Base-by-base conservation (phyloP, 2,888 invertebrate genomes). In the Drosophila buzzatii region DNA sequence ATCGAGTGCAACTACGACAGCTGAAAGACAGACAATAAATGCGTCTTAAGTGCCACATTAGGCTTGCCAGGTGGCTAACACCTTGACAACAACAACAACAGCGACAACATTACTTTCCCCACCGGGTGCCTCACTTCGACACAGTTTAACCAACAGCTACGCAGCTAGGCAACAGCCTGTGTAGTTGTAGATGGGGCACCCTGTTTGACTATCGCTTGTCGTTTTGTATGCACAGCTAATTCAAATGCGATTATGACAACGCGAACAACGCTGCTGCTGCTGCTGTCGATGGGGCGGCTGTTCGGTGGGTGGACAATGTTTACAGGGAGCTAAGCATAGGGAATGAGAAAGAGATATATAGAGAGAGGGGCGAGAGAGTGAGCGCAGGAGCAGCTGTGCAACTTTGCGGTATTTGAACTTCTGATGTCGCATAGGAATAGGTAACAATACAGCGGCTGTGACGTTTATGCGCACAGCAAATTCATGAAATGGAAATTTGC, bases 181-280 rank as follows among this genome's bases (percentile, higher is more conserved):
- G 14, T 1, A 37, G 14, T 12, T 37, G n/a, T 16, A 44, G 27
- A 1, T n/a, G 56, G 23, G 59, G 10, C 79, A 79, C 85, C 85
- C 87, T 84, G 87, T 89, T 44, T 9, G 53, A 42, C 47, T 44
- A 71, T 70, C 70, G 67, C 56, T 18, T 37, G 60, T 52, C 77
- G 77, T 69, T 75, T 60, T 84, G 89, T 87, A 67, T 87, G 87
- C 89, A 73, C 70, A 86, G 85, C 87, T 85, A 85, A 85, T 85
- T 85, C 85, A 85, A 85, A 85, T 87, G 85, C 87, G 85, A 85
- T 85, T 85, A 85, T 85, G 87, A 89, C 87, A 85, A 73, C 82
- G 85, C 75, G 85, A 84, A 80, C 88, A 85, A 79, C 66, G 79
- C 63, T 42, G 67, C 49, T 58, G 23, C 23, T 23, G 49, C 47